Evolutionary conservation across 2,113 vertebrate species (phyloP).

Genomic region (Haliaeetus leucogaster): DNA sequence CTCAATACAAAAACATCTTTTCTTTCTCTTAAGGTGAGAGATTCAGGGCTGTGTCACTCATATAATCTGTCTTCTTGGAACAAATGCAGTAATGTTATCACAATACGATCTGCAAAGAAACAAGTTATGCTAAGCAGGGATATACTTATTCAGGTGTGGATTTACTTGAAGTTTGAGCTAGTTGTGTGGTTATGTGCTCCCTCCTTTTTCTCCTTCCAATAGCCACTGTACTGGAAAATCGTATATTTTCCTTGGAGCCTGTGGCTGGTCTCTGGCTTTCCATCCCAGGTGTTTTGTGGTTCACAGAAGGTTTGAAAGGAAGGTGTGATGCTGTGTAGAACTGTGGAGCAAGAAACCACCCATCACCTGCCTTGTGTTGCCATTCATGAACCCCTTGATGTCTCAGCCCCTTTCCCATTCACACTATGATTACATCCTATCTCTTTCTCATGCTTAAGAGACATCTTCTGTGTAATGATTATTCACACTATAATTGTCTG

Average conservation of each 20-base stretch:
- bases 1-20: background rate
- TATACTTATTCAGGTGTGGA: background rate
- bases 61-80: background rate
- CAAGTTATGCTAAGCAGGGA: background rate
- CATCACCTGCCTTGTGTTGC: background rate
- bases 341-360: background rate
- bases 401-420: background rate
- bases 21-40: background rate
- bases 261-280: background rate
- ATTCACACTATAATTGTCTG: background rate
- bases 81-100: background rate
- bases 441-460: background rate
- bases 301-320: background rate
- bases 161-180: background rate
- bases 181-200: background rate
- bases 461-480: background rate
- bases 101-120: background rate
- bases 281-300: background rate
- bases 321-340: background rate
- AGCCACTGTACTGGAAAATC: background rate
- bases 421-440: background rate
- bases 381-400: background rate
- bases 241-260: background rate
- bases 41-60: background rate
- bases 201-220: background rate